phyloP scores from a whole-genome alignment of 2,888 invertebrate genomes.

The Cephus pulcher region DNA sequence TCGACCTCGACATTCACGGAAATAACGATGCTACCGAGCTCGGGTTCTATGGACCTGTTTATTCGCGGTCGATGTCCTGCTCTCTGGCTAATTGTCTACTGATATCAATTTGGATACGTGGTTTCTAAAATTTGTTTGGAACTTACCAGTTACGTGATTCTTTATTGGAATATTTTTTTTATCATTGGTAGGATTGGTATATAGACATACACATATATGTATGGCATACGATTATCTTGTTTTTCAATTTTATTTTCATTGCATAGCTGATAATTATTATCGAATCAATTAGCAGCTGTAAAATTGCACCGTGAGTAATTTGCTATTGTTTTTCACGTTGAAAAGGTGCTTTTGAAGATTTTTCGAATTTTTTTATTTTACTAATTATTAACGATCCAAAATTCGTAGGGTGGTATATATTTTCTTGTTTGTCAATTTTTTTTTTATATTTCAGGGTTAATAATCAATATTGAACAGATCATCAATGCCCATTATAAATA shows the following conservation, averaged over 20 bases:
- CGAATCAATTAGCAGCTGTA: neutral
- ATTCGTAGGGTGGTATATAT: too few species aligned
- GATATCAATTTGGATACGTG: neutral
- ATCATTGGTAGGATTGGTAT: constrained; percentile 15
- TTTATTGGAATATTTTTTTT: constrained; percentile 5
- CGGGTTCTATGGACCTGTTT: constrained; percentile 38
- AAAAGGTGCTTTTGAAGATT: too few species aligned
- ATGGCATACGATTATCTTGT: neutral
- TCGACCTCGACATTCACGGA: constrained; percentile 52
- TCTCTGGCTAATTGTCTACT: neutral
- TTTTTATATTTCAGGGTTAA: too few species aligned
- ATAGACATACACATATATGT: neutral
- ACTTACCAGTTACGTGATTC: neutral
- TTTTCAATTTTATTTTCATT: constrained; percentile 11
- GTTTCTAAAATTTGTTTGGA: neutral
- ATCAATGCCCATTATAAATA: too few species aligned
- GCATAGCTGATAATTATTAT: neutral
- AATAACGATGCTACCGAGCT: constrained; percentile 32
- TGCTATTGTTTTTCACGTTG: neutral
- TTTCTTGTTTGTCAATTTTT: too few species aligned
- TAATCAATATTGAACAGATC: too few species aligned
- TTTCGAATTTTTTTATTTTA: too few species aligned
- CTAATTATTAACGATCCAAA: too few species aligned
- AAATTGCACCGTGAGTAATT: neutral
- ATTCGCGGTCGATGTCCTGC: constrained; percentile 8